Evolutionary conservation across 2,113 vertebrate species (phyloP), one percentile per base, ranked within the genome.

Genomic region (Herpetotheres cachinnans): DNA sequence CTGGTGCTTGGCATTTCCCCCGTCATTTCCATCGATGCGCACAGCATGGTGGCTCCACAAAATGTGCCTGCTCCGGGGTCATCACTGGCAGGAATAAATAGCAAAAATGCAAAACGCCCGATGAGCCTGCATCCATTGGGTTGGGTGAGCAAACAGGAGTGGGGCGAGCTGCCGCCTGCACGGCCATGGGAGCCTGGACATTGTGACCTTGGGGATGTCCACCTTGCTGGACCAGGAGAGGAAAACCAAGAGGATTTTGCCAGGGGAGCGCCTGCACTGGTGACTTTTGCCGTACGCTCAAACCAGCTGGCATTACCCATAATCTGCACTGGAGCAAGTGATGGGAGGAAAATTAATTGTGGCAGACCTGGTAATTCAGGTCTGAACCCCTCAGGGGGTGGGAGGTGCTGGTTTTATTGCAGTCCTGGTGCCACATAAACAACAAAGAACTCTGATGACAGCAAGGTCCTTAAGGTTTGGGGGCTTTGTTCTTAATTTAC

Each of bases 361-460:
- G 69, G 15, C 49, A 62, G 19, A 44, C 1, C 61, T 30, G 62
- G 38, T n/a, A 54, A 38, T 3, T 36, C 3, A 30, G 56, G 25
- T 11, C 61, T 20, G 69, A 72, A 22, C 6, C 21, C 22, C 19
- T 7, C 13, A 3, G 5, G 22, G 21, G 19, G 9, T 72, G 21
- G 19, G 34, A 36, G 19, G 40, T 25, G 59, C 47, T 49, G 66
- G 16, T 79, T 79, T 26, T 32, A 4, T 42, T 11, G 3, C 2
- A 2, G 42, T 46, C 0, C 0, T 32, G 50, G 29, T 61, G 34
- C 40, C 52, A 26, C 0, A 0, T 10, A 66, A 85, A 56, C 49
- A 71, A 7, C 59, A 36, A 12, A 81, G 52, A 36, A 12, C 47
- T 59, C 30, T 18, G 46, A 7, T 40, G 70, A 5, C 79, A 74